Percentiles rank a stretch among this genome's conserved stretches.
Evolutionary conservation across 2,113 vertebrate species (phyloP).

Genomic region (Lanius ludovicianus): DNA sequence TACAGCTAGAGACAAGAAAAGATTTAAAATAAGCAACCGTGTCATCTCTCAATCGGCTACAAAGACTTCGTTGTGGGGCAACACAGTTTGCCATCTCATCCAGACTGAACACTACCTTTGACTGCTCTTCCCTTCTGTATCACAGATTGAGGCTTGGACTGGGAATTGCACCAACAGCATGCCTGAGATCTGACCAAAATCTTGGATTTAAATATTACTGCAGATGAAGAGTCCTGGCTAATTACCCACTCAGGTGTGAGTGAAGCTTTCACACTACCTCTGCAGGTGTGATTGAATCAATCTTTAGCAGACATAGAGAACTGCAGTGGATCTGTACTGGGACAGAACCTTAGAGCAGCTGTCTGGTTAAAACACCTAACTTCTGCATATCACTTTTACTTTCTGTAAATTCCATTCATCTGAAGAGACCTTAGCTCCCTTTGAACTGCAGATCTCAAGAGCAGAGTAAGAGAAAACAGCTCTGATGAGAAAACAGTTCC

Average conservation of each 20-base stretch:
- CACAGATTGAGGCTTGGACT: not conserved
- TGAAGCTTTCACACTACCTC: not conserved
- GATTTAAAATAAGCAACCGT: not conserved
- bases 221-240: not conserved
- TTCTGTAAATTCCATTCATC: not conserved
- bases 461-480: not conserved
- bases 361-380: not conserved
- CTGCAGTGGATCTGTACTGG: not conserved
- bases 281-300: not conserved
- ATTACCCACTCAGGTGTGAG: not conserved
- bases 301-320: not conserved
- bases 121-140: not conserved
- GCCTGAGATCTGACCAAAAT: not conserved
- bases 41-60: not conserved
- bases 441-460: constrained; percentile 4
- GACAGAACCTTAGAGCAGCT: not conserved
- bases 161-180: not conserved
- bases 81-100: not conserved
- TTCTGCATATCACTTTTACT: not conserved
- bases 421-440: not conserved
- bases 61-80: not conserved
- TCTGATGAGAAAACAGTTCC: not conserved
- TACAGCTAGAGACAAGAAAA: not conserved
- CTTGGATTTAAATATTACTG: not conserved
- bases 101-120: not conserved